Conservation (phyloP, 2,888 invertebrate species). For the Mallateleia sp. region DNA sequence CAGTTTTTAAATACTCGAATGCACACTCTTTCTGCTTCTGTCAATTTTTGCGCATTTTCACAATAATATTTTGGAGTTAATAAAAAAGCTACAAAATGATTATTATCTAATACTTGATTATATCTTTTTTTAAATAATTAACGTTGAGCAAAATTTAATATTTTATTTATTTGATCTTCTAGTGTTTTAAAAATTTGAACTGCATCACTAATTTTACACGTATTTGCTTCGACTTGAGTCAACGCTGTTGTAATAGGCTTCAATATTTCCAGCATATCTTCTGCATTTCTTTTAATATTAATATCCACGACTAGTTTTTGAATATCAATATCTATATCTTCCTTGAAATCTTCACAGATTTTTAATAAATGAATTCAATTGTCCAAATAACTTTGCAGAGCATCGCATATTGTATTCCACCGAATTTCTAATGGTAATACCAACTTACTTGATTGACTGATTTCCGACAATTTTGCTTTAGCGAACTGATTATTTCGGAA, state of each 20-base stretch:
- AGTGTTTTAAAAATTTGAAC: conserved; percentile 40
- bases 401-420: conserved; percentile 21
- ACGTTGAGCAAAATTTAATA: conserved; percentile 4
- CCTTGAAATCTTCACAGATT: conserved; percentile 29
- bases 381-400: conserved; percentile 10
- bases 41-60: neutral
- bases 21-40: neutral
- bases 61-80: conserved; percentile 26
- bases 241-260: neutral
- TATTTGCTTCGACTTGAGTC: conserved; percentile 16
- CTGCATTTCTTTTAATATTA: conserved; percentile 20
- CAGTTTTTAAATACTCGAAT: neutral
- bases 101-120: neutral
- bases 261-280: neutral
- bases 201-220: conserved; percentile 43
- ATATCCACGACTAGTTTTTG: neutral
- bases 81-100: conserved; percentile 14
- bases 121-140: conserved; percentile 4
- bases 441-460: neutral
- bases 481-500: conserved; percentile 38
- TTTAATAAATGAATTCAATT: conserved; percentile 19
- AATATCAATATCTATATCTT: conserved; percentile 27
- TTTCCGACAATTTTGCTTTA: conserved; percentile 30
- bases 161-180: conserved; percentile 17
- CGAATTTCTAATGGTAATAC: conserved; percentile 23